Percentiles rank a stretch among this genome's conserved stretches.
These are phyloP conservation scores for Drosophila bocki DNA, from an alignment of 1,140 invertebrate species.

Conservation along the genomic window DNA sequence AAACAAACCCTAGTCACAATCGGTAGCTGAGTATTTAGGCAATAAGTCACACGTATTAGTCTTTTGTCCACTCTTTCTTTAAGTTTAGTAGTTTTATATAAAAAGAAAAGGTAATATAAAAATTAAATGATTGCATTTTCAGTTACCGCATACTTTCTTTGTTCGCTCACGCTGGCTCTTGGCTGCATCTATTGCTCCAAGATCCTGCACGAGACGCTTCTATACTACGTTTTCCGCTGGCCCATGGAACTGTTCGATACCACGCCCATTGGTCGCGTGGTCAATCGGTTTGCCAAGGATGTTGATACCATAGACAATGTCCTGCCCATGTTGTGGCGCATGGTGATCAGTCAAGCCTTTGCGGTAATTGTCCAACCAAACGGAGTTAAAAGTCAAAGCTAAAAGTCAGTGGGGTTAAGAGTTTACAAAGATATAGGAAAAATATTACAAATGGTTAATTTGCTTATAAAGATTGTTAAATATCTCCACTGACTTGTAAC, in stretches of 20 bases:
- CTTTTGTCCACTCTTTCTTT: slow-evolving; percentile 20
- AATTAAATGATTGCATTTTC: slow-evolving; percentile 39
- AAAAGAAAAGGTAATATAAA: background rate
- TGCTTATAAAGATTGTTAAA: background rate
- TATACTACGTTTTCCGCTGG: slow-evolving; percentile 88
- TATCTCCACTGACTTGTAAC: background rate
- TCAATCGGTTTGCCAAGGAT: slow-evolving; percentile 92
- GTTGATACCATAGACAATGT: slow-evolving; percentile 89
- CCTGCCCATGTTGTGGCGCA: slow-evolving; percentile 84
- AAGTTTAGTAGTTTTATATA: background rate
- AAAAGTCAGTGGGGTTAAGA: background rate
- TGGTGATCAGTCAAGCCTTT: slow-evolving; percentile 77
- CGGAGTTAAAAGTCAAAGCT: background rate
- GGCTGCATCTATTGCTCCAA: slow-evolving; percentile 85
- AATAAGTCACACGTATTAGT: slow-evolving; percentile 2
- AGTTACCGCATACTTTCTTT: slow-evolving; percentile 82
- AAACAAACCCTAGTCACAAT: background rate
- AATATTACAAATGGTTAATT: background rate
- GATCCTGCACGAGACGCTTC: slow-evolving; percentile 87
- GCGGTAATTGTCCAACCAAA: slow-evolving; percentile 46
- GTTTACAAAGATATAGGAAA: background rate
- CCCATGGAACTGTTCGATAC: slow-evolving; percentile 92
- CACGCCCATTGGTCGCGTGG: slow-evolving; percentile 90
- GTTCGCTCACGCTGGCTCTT: slow-evolving; percentile 77
- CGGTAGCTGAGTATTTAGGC: slow-evolving; percentile 11